Base-by-base conservation (phyloP, 1,140 invertebrate genomes). In the Halyomorpha halys region DNA sequence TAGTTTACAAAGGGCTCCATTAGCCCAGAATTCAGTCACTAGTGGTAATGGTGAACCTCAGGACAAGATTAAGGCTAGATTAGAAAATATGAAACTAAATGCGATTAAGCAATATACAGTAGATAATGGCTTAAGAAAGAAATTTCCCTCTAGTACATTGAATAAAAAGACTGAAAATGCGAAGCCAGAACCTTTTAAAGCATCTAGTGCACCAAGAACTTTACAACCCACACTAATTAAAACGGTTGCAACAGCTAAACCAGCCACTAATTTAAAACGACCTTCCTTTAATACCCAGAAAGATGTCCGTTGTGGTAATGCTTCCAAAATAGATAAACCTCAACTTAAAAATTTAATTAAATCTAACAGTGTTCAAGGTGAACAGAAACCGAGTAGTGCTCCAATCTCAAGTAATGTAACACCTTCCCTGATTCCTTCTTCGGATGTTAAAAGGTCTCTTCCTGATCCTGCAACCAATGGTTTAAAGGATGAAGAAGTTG, bases 21-120 rank as follows among this genome's bases (percentile, higher is more conserved):
- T 60, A n/a, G 3, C 15, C 16, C 59, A 60, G 16, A 44, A 39
- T 44, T 23, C 39, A 15, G 3, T 44, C 16, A 21, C n/a, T 44
- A 18, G 16, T 18, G 14, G 25, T 60, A 18, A 14, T 44, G 8
- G 1, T 18, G 59, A 44, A 18, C 15, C 16, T 6, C 15, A 60
- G 44, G 30, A 60, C 18, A 44, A 39, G 16, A 60, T 44, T 44
- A 56, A 56, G 23, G 18, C 53, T 56, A 21, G 53, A 56, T 56
- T 56, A 56, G 53, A 60, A 60, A 39, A 34, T 44, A 23, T 60
- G 6, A 60, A 18, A 18, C 59, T 44, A 16, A 60, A 60, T 44
- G 15, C 59, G 13, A 60, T 60, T 16, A 60, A 60, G 23, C 23
- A 16, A 25, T 23, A 11, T 23, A 23, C 18, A 25, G 23, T 2